Evolutionary conservation across 2,888 invertebrate genomes (phyloP).

Genomic region (Drosophila mettleri): DNA sequence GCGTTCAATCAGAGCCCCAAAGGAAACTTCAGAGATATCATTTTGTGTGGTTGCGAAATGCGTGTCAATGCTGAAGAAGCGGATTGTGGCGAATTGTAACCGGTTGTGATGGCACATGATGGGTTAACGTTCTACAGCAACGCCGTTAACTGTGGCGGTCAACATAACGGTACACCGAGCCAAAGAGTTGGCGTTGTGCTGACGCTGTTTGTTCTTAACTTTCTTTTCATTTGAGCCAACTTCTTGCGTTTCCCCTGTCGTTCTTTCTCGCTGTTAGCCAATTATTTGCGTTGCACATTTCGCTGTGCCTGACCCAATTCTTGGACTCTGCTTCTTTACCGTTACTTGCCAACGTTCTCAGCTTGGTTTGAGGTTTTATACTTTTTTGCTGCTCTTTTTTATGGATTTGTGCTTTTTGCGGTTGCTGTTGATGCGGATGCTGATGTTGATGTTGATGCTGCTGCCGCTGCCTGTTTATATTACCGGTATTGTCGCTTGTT

Average conservation of each 20-base stretch:
- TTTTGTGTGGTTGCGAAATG: constrained; percentile 39
- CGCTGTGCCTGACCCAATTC: constrained; percentile 67
- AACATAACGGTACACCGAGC: constrained; percentile 67
- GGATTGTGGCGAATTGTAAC: constrained; percentile 29
- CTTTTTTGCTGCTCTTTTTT: constrained; percentile 25
- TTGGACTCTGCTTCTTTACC: constrained; percentile 54
- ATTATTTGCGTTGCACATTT: constrained; percentile 51
- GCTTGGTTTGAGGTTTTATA: constrained; percentile 4
- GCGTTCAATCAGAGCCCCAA: constrained; percentile 25
- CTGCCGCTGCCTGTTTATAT: constrained; percentile 55
- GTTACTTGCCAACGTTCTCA: constrained; percentile 52
- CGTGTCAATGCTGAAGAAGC: constrained; percentile 43
- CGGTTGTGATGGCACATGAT: constrained; percentile 25
- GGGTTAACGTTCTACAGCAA: constrained; percentile 34
- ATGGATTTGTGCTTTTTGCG: constrained; percentile 64
- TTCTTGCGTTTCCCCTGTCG: constrained; percentile 6
- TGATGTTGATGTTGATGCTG: constrained; percentile 30
- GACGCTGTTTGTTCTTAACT: constrained; percentile 47
- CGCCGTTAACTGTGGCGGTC: constrained; percentile 74
- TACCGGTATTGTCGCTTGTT: constrained; percentile 50
- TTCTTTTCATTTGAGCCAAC: constrained; percentile 55
- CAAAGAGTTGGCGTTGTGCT: constrained; percentile 20
- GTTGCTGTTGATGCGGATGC: constrained; percentile 55
- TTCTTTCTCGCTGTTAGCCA: constrained; percentile 33
- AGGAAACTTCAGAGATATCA: constrained; percentile 33